A percentile compares a stretch with the other conserved stretches of the same genome.
Conservation (phyloP, 2,888 invertebrate genomes). For the Parnassius glacialis region DNA sequence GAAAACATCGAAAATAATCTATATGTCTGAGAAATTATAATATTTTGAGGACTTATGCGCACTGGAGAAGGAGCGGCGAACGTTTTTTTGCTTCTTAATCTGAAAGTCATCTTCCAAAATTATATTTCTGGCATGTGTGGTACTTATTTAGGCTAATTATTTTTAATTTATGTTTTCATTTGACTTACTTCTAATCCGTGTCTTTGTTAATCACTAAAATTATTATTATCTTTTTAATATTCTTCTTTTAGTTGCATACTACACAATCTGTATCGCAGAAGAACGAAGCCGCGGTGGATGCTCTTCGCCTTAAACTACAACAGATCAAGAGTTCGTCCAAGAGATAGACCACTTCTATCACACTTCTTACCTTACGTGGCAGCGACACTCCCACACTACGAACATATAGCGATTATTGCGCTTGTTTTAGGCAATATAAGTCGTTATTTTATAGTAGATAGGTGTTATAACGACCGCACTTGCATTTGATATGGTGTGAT, state of each 20-base stretch:
- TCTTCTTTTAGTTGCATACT: conserved; percentile 60
- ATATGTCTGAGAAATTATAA: too few relatives aligned
- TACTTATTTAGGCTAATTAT: too few relatives aligned
- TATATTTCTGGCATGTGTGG: too few relatives aligned
- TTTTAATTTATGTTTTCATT: too few relatives aligned
- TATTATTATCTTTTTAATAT: not conserved
- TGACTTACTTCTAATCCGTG: too few relatives aligned
- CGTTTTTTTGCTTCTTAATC: too few relatives aligned
- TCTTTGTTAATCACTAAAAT: too few relatives aligned
- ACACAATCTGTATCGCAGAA: conserved; percentile 61
- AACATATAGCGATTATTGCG: conserved; percentile 29
- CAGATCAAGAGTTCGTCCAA: conserved; percentile 78
- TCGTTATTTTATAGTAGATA: conserved; percentile 25
- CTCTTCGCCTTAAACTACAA: conserved; percentile 73
- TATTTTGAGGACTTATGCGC: too few relatives aligned
- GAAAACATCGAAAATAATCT: too few relatives aligned
- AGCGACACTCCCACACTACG: conserved; percentile 44
- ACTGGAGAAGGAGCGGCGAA: too few relatives aligned
- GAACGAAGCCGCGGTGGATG: conserved; percentile 73
- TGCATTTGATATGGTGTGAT: not conserved
- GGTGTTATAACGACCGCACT: conserved; percentile 24
- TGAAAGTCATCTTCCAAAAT: too few relatives aligned
- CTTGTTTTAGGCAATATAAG: conserved; percentile 28
- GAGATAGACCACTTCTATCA: conserved; percentile 57
- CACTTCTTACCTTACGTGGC: conserved; percentile 39